Evolutionary conservation across 2,113 vertebrate genomes (phyloP).

Genomic region (Ophiodon elongatus): DNA sequence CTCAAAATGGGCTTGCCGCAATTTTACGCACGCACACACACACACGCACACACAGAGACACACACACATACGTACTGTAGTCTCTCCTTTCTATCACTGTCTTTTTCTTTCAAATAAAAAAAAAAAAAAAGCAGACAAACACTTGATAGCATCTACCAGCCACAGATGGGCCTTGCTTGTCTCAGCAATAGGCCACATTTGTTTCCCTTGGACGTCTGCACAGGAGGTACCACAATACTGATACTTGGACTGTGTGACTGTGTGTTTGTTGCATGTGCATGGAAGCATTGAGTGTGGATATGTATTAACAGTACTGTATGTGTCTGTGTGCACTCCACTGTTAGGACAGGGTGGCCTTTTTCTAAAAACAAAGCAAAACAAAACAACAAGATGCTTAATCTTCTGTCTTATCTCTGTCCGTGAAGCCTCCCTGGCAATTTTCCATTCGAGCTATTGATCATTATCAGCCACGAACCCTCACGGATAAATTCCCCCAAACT

Average conservation of each 20-base stretch:
- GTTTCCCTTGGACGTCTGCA: conserved; percentile 89
- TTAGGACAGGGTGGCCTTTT: conserved; percentile 1
- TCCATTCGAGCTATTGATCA: conserved; percentile 87
- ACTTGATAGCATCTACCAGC: conserved; percentile 67
- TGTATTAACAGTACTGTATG: conserved; percentile 24
- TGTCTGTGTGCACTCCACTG: conserved; percentile 22
- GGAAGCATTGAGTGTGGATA: not conserved
- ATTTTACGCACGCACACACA: conserved; percentile 50
- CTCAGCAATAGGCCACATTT: conserved; percentile 76
- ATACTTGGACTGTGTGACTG: conserved; percentile 17
- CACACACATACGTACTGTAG: conserved; percentile 26
- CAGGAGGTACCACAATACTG: conserved; percentile 77
- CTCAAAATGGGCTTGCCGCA: conserved; percentile 63
- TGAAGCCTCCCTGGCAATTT: conserved; percentile 88
- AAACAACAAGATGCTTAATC: conserved; percentile 84
- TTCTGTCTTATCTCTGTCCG: conserved; percentile 87
- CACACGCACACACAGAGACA: conserved; percentile 48
- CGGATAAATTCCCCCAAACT: conserved; percentile 84
- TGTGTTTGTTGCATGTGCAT: conserved; percentile 15
- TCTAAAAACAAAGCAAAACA: conserved; percentile 43
- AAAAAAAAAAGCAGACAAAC: conserved; percentile 39
- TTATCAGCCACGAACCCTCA: conserved; percentile 86
- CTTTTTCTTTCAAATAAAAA: conserved; percentile 52
- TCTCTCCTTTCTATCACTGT: conserved; percentile 56
- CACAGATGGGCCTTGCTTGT: conserved; percentile 70